phyloP scores from a whole-genome alignment of 2,888 invertebrate genomes.

The Spilarctia lutea region DNA sequence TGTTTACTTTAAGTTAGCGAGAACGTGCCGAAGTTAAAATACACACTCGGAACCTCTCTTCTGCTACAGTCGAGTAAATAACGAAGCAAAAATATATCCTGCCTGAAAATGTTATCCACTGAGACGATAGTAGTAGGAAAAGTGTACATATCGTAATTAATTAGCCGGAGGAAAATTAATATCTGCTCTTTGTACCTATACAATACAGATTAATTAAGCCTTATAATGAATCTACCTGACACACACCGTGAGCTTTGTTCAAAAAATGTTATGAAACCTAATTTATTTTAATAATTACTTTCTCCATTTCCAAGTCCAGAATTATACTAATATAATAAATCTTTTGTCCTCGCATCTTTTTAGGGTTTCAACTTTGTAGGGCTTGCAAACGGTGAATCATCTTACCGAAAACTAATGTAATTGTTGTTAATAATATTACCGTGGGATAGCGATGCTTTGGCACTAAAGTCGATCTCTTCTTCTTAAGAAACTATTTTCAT shows the following conservation, averaged over 20 bases:
- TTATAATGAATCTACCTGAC: constrained; percentile 7
- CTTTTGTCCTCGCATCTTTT: neutral
- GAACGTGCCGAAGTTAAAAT: too few species aligned
- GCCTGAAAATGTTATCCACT: neutral
- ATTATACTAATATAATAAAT: neutral
- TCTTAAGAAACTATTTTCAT: too few species aligned
- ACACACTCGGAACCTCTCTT: neutral
- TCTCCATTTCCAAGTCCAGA: neutral
- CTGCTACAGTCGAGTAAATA: neutral
- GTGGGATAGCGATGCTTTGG: too few species aligned
- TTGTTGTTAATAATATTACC: too few species aligned
- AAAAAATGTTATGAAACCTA: neutral
- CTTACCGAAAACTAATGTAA: neutral
- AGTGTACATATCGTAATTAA: constrained; percentile 6
- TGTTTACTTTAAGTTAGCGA: too few species aligned
- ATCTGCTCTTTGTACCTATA: constrained; percentile 9
- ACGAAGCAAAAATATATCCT: neutral
- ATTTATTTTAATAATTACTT: neutral
- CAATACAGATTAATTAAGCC: constrained; percentile 6
- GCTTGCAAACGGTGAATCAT: neutral
- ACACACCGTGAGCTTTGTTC: neutral
- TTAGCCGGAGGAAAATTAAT: constrained; percentile 9
- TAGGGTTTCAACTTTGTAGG: neutral
- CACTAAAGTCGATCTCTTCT: too few species aligned
- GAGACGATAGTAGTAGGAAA: neutral